Evolutionary conservation across 2,888 invertebrate species (phyloP).

Genomic region (Galeopsomyia nigrocyanea): DNA sequence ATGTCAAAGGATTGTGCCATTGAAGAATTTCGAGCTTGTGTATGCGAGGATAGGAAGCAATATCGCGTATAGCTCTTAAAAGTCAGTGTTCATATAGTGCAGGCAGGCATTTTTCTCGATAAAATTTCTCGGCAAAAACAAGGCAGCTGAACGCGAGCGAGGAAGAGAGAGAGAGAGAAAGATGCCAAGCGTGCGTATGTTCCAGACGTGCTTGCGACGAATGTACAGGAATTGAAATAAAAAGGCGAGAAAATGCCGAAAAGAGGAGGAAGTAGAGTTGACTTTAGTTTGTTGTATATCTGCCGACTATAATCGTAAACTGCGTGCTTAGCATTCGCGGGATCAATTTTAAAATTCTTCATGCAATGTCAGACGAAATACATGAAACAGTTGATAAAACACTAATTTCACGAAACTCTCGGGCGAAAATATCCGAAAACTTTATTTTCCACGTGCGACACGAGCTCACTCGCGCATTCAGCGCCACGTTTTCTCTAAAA

Average conservation of each 20-base stretch:
- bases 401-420: no score
- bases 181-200: no score
- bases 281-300: no score
- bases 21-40: conserved; percentile 15
- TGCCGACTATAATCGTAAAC: no score
- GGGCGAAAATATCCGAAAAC: not conserved
- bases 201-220: no score
- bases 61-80: not conserved
- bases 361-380: no score
- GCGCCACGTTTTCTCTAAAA: conserved; percentile 10
- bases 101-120: conserved; percentile 12
- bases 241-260: not conserved
- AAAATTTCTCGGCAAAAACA: conserved; percentile 12
- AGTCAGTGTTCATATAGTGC: not conserved
- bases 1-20: conserved; percentile 36
- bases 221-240: conserved; percentile 4
- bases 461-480: not conserved
- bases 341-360: no score
- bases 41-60: not conserved
- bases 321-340: no score
- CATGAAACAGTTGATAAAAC: no score
- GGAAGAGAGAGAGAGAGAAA: no score
- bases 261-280: not conserved
- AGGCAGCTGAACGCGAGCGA: no score
- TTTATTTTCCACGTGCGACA: conserved; percentile 17